Percentiles rank a stretch among this genome's conserved stretches.
Evolutionary conservation across 2,797 vertebrate genomes (phyloP).

Genomic region (Enteromius afrohamiltoni): DNA sequence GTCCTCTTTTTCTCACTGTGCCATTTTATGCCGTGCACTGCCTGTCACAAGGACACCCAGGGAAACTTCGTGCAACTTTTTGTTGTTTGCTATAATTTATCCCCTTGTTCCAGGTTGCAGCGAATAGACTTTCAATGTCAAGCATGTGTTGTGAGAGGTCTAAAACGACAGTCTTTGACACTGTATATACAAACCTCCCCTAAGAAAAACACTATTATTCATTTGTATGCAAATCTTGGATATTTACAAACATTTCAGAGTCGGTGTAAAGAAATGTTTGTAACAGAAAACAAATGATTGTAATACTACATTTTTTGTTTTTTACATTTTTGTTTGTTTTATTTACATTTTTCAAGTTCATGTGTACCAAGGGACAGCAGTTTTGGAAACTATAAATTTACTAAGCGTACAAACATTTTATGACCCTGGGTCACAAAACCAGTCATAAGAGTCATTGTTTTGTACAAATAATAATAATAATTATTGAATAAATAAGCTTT

Average conservation of each 20-base stretch:
- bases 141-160: slow-evolving; percentile 4
- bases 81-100: slow-evolving; percentile 58
- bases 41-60: slow-evolving; percentile 56
- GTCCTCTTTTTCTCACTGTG: slow-evolving; percentile 62
- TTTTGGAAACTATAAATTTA: neutral
- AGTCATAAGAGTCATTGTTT: too few species aligned
- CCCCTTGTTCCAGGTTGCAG: slow-evolving; percentile 46
- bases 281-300: neutral
- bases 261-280: neutral
- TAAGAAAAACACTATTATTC: slow-evolving; percentile 7
- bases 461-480: too few species aligned
- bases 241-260: neutral
- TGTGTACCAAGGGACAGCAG: neutral
- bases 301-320: neutral
- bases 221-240: neutral
- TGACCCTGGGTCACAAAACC: neutral
- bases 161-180: neutral
- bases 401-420: neutral
- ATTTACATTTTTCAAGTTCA: neutral
- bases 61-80: slow-evolving; percentile 55
- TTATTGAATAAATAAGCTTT: too few species aligned
- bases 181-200: neutral
- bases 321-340: neutral
- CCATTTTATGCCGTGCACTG: slow-evolving; percentile 56
- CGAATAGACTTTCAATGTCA: slow-evolving; percentile 35